Base-by-base conservation (phyloP, 1,140 invertebrate genomes). In the Vollenhovia emeryi region DNA sequence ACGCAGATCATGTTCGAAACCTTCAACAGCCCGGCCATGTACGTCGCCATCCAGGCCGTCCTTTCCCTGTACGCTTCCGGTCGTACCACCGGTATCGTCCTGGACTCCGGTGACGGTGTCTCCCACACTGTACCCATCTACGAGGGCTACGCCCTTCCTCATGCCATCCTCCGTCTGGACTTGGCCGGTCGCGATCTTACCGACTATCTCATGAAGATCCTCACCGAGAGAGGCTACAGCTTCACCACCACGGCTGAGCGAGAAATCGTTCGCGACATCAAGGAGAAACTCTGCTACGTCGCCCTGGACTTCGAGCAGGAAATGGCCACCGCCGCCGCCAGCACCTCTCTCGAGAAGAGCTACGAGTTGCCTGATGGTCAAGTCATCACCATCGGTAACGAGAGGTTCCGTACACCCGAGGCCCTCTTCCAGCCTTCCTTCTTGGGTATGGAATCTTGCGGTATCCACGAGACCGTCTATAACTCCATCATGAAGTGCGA, bases 401-500 rank as follows among this genome's bases (percentile, higher is more conserved):
- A 98, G 94, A 96, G 98, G 90, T 98, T 98, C 97, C 96, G 98
- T 93, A 98, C 97, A 94, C 97, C 97, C 9, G 97, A 98, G 92
- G 97, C 98, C 71, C 95, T 98, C 84, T 98, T 98, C 97, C 97
- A 98, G 93, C 97, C 97, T 87, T 96, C 96, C 86, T 97, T 97
- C 96, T 93, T 97, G 95, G 97, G 96, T 93, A 98, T 98, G 97
- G 97, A 98, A 95, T 97, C 97, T 86, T 96, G 96, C 92, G 97
- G 97, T 89, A 97, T 98, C 93, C 97, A 98, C 91, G 97, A 98
- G 93, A 98, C 97, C 90, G 97, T 97, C 83, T 98, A 97, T 96
- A 98, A 98, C 95, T 98, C 97, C 86, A 98, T 98, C 93, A 98
- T 98, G 97, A 98, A 97, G 95, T 98, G 97, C 95, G 98, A 99